A percentile compares a stretch with the other conserved stretches of the same genome.
Conservation (phyloP, 2,113 vertebrate genomes). For the Salvelinus fontinalis region DNA sequence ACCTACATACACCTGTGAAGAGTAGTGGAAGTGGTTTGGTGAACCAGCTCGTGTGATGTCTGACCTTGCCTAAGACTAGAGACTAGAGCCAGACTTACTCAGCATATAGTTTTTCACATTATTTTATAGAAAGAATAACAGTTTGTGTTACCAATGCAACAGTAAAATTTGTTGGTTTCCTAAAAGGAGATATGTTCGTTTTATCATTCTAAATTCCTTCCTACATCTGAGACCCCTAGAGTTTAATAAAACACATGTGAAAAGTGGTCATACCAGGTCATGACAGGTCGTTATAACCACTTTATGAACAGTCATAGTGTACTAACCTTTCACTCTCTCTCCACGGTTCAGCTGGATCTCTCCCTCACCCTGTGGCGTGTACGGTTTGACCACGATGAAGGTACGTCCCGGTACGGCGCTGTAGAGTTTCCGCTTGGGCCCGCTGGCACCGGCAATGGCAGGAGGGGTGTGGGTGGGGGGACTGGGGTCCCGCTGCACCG, state of each 20-base stretch:
- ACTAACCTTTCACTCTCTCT: slow-evolving; percentile 93
- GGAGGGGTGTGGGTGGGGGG: slow-evolving; percentile 76
- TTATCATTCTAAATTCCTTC: no score
- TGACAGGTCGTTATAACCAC: background rate
- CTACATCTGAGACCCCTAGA: background rate
- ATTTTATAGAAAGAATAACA: no score
- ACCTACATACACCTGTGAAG: background rate
- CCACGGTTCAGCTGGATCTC: slow-evolving; percentile 95
- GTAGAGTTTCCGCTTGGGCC: slow-evolving; percentile 95
- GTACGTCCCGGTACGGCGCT: slow-evolving; percentile 92
- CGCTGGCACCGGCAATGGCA: slow-evolving; percentile 77
- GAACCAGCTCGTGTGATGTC: no score
- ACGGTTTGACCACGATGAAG: slow-evolving; percentile 94
- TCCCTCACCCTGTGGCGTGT: slow-evolving; percentile 89
- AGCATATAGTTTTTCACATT: no score
- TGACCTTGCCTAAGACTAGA: no score
- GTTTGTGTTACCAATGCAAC: no score
- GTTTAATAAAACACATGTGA: background rate
- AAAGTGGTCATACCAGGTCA: background rate
- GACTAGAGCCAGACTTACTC: no score
- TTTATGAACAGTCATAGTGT: background rate
- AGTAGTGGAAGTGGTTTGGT: no score
- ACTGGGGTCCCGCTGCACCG: slow-evolving; percentile 79
- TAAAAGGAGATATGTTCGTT: no score
- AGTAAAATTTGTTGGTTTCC: no score